Evolutionary conservation across 2,113 vertebrate genomes (phyloP).

Genomic region (Naja naja): DNA sequence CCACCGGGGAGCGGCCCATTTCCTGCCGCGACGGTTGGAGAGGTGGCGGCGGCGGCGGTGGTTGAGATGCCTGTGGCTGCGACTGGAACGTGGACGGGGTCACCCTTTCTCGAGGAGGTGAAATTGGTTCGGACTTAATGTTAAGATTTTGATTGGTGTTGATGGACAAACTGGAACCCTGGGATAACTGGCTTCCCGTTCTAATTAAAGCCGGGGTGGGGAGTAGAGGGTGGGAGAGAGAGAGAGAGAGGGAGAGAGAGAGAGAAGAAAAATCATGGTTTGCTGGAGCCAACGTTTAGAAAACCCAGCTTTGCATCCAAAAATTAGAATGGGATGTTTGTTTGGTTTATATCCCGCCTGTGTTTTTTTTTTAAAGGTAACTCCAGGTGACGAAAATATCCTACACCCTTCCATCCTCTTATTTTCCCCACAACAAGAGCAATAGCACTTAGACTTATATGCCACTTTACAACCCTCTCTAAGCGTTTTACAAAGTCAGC

Average conservation of each 20-base stretch:
- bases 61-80: constrained; percentile 65
- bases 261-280: background rate
- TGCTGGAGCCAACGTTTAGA: background rate
- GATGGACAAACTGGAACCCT: constrained; percentile 93
- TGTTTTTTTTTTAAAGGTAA: background rate
- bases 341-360: background rate
- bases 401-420: background rate
- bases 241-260: too few relatives aligned
- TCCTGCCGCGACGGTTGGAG: constrained; percentile 84
- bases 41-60: constrained; percentile 26
- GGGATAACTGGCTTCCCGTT: constrained; percentile 92
- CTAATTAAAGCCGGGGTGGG: constrained; percentile 62
- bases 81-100: constrained; percentile 86
- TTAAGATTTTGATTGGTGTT: constrained; percentile 94
- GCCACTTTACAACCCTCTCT: too few relatives aligned
- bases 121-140: constrained; percentile 98
- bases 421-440: background rate
- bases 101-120: constrained; percentile 91
- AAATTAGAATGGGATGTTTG: background rate
- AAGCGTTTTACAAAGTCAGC: too few relatives aligned
- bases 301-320: background rate
- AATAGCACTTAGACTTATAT: too few relatives aligned
- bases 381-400: background rate
- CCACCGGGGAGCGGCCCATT: constrained; percentile 92
- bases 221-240: accelerated